These are phyloP conservation scores for Cygnus olor DNA, from an alignment of 2,797 vertebrate genomes.

Conservation along the genomic window DNA sequence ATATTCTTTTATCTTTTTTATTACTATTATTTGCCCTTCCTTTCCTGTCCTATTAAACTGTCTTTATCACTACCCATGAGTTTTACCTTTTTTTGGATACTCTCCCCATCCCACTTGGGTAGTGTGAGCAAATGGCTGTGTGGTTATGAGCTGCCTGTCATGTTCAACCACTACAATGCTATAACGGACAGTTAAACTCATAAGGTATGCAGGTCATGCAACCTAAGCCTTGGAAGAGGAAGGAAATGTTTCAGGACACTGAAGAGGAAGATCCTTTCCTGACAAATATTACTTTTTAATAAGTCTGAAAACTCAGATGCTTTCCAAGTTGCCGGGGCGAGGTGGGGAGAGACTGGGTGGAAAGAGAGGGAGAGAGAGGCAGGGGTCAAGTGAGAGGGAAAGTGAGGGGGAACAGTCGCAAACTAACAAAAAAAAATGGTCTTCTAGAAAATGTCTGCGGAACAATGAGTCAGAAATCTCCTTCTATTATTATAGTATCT, in stretches of 20 bases:
- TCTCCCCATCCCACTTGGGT: too few species aligned
- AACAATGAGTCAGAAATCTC: background rate
- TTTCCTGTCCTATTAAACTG: too few species aligned
- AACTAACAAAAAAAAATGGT: background rate
- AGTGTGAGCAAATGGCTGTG: too few species aligned
- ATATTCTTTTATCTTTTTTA: too few species aligned
- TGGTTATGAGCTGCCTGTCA: too few species aligned
- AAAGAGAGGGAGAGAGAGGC: background rate
- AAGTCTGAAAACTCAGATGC: background rate
- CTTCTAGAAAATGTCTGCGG: background rate
- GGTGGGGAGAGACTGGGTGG: background rate
- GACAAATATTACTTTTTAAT: background rate
- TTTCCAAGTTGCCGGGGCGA: background rate
- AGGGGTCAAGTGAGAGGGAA: background rate
- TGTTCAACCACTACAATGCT: too few species aligned
- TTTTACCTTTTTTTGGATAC: too few species aligned
- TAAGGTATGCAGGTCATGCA: background rate
- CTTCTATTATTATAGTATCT: background rate
- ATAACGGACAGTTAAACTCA: background rate
- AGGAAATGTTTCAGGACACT: background rate
- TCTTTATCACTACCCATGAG: too few species aligned
- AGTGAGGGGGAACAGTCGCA: background rate
- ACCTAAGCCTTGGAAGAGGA: background rate
- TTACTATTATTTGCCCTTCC: too few species aligned
- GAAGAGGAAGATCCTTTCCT: background rate